Percentiles rank a stretch among this genome's conserved stretches.
phyloP scores from a whole-genome alignment of 2,113 vertebrate genomes.

The Myanophis thanlyinensis region DNA sequence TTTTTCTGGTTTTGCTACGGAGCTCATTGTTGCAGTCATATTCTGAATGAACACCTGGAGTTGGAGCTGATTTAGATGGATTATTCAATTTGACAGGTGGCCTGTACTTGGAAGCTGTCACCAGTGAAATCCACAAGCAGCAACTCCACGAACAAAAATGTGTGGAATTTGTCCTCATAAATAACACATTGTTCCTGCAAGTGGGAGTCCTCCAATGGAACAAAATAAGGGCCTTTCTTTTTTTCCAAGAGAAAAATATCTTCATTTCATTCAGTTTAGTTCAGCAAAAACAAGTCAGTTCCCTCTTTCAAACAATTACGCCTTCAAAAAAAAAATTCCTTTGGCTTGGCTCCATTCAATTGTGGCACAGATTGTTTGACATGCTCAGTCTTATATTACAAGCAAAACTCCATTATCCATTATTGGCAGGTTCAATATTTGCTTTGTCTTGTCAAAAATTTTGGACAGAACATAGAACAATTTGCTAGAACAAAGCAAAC shows the following conservation, averaged over 20 bases:
- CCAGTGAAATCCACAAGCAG: not conserved
- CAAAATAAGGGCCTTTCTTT: not conserved
- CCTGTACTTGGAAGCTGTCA: not conserved
- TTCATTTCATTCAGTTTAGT: slow-evolving; percentile 37
- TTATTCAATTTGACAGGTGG: not conserved
- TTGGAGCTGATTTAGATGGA: not conserved
- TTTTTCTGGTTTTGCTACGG: not conserved
- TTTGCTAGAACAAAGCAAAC: slow-evolving; percentile 43
- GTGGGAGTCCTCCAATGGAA: not conserved
- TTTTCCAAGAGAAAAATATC: not conserved
- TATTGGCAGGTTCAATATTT: slow-evolving; percentile 12
- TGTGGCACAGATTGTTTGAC: slow-evolving; percentile 23
- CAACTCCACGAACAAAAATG: not conserved
- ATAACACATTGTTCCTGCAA: not conserved
- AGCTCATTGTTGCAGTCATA: not conserved
- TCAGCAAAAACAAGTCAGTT: slow-evolving; percentile 25
- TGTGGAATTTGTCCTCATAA: slow-evolving; percentile 11
- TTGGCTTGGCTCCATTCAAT: slow-evolving; percentile 1
- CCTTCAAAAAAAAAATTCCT: not conserved
- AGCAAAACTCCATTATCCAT: slow-evolving; percentile 19
- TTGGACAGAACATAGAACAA: slow-evolving; percentile 29
- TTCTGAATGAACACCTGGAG: not conserved
- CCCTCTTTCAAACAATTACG: slow-evolving; percentile 31
- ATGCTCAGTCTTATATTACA: slow-evolving; percentile 35
- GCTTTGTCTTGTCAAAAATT: slow-evolving; percentile 38